phyloP scores from a whole-genome alignment of 2,797 vertebrate species.

The Schizopygopsis malacanthus region DNA sequence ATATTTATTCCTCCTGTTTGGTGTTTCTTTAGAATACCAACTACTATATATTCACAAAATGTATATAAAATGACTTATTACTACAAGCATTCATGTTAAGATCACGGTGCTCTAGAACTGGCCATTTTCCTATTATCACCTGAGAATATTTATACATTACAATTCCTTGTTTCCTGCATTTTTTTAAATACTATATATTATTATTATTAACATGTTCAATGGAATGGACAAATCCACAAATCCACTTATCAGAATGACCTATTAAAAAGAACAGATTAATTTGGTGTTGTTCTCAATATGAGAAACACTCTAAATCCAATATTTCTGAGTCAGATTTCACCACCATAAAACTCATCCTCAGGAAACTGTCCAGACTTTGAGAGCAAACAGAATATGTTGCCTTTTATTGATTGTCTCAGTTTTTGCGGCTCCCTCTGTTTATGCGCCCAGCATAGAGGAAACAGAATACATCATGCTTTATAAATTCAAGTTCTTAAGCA shows the following conservation, averaged over 20 bases:
- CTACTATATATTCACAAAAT: no score
- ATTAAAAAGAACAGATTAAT: not conserved
- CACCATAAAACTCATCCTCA: not conserved
- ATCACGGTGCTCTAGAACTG: not conserved
- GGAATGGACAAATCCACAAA: not conserved
- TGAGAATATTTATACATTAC: no score
- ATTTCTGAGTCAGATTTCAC: not conserved
- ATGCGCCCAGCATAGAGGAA: not conserved
- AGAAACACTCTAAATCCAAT: not conserved
- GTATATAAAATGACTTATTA: not conserved
- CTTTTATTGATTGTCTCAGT: not conserved
- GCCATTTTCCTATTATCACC: not conserved
- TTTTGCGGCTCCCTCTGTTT: not conserved
- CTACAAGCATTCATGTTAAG: not conserved
- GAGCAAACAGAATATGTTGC: not conserved
- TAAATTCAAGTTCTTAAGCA: not conserved
- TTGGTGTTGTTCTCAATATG: not conserved
- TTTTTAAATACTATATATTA: not conserved
- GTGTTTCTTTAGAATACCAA: not conserved
- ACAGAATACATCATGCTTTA: not conserved
- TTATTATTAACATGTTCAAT: not conserved
- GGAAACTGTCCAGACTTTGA: not conserved
- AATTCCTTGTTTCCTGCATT: no score
- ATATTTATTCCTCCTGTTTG: not conserved
- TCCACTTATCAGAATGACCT: constrained; percentile 6